Evolutionary conservation across 2,888 invertebrate species (phyloP).

Genomic region (Ceramica pisi): DNA sequence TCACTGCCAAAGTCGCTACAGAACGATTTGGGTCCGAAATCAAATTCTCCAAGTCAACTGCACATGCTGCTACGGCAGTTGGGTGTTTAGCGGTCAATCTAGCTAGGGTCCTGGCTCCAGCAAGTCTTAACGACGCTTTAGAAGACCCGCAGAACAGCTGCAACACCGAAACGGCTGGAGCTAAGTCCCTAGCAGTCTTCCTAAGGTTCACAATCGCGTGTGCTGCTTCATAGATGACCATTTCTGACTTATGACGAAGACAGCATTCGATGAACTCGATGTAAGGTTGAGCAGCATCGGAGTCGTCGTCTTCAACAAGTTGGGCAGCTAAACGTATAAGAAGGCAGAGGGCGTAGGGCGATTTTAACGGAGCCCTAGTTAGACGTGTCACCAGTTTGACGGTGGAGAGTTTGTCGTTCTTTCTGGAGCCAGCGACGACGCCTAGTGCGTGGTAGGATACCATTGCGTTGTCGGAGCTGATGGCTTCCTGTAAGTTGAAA

Average conservation of each 20-base stretch:
- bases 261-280: constrained; percentile 98
- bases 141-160: constrained; percentile 99
- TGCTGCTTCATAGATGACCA: constrained; percentile 99
- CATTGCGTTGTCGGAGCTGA: constrained; percentile 93
- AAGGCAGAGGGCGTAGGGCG: constrained; percentile 98
- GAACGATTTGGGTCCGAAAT: constrained; percentile 99
- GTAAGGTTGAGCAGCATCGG: constrained; percentile 93
- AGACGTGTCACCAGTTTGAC: constrained; percentile 98
- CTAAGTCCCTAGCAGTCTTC: constrained; percentile 96
- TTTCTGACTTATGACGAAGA: constrained; percentile 99
- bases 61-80: constrained; percentile 98
- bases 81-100: constrained; percentile 99
- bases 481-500: constrained; percentile 83
- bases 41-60: constrained; percentile 98
- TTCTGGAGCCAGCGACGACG: constrained; percentile 98
- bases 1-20: constrained; percentile 99
- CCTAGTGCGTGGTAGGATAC: constrained; percentile 99
- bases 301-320: constrained; percentile 97
- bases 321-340: constrained; percentile 98
- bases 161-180: constrained; percentile 98
- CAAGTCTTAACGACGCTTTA: constrained; percentile 98
- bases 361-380: constrained; percentile 95
- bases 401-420: constrained; percentile 98
- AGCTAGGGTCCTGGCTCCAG: constrained; percentile 99
- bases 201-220: constrained; percentile 98